Conservation (phyloP, 2,888 invertebrate genomes). For the Scaptodrosophila latifasciaeformis region DNA sequence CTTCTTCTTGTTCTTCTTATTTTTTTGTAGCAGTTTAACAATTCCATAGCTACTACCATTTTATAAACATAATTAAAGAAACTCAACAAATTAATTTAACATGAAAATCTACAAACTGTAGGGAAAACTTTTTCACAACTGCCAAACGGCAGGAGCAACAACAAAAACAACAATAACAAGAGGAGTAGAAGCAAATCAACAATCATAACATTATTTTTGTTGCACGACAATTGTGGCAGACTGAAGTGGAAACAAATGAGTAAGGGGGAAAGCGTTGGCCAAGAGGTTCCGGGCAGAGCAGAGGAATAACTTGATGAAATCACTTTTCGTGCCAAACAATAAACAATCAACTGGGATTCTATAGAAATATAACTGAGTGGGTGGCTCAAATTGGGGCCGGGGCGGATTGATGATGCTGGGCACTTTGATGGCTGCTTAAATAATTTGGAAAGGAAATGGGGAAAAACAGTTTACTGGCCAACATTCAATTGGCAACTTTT, state of each 20-base stretch:
- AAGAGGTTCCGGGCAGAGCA: no score
- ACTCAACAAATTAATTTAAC: conserved; percentile 57
- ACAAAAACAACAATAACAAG: conserved; percentile 20
- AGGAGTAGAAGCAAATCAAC: not conserved
- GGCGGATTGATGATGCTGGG: not conserved
- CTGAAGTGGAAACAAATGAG: no score
- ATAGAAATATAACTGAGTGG: not conserved
- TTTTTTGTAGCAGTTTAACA: no score
- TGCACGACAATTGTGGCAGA: not conserved
- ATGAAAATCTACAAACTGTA: conserved; percentile 38
- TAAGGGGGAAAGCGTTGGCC: no score
- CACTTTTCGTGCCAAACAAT: conserved; percentile 40
- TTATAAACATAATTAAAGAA: conserved; percentile 59
- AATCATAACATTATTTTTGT: not conserved
- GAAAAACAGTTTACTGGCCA: not conserved
- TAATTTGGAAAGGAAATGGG: no score
- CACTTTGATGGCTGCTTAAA: no score
- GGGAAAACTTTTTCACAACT: conserved; percentile 34
- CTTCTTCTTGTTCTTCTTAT: no score
- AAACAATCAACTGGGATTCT: conserved; percentile 58
- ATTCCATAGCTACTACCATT: conserved; percentile 34
- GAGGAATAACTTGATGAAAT: no score
- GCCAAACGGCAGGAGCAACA: not conserved
- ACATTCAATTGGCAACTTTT: conserved; percentile 49
- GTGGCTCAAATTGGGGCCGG: not conserved